These are phyloP conservation scores for Geotria australis DNA, from an alignment of 2,797 vertebrate genomes.

Conservation along the genomic window DNA sequence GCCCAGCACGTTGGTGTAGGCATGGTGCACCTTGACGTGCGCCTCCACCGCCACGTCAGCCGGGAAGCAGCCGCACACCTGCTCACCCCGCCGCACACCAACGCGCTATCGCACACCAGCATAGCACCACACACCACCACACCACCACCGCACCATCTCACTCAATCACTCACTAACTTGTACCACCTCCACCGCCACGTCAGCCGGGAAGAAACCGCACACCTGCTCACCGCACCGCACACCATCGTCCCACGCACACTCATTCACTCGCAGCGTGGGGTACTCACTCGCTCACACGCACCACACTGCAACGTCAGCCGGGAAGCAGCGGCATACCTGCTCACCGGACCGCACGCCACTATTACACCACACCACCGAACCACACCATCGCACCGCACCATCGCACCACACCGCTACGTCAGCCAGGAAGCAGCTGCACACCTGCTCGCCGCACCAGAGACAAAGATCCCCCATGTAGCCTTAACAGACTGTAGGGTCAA, in stretches of 20 bases:
- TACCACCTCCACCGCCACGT: constrained; percentile 18
- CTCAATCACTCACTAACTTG: neutral
- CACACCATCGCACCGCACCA: neutral
- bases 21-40: constrained; percentile 64
- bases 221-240: too few relatives aligned
- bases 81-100: too few relatives aligned
- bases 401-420: constrained; percentile 9
- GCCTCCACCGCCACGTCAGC: constrained; percentile 19
- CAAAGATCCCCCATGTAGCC: too few relatives aligned
- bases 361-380: too few relatives aligned
- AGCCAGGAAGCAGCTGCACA: constrained; percentile 43
- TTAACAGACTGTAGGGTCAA: too few relatives aligned
- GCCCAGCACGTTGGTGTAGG: constrained; percentile 53
- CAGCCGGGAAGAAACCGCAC: constrained; percentile 38
- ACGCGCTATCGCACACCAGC: too few relatives aligned
- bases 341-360: too few relatives aligned
- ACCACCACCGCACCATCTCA: neutral
- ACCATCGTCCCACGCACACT: neutral
- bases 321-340: constrained; percentile 53
- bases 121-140: too few relatives aligned
- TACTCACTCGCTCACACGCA: neutral
- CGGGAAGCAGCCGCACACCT: constrained; percentile 56
- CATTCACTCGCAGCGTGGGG: neutral
- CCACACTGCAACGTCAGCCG: constrained; percentile 13
- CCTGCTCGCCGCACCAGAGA: too few relatives aligned